Percentiles rank a stretch among this genome's conserved stretches.
Evolutionary conservation across 2,113 vertebrate species (phyloP).

Genomic region (Felis catus): F.catus_Fca126_mat1.0 CM031418.1:66454501-66455000

Average conservation of each 20-base stretch:
- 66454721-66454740: not conserved
- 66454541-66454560: not conserved
- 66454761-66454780: not conserved
- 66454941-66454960: not conserved
- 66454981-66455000: not conserved
- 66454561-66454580: not conserved
- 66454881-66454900: not conserved
- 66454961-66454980: not conserved
- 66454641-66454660: not conserved
- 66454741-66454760: not conserved
- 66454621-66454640: not conserved
- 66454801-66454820: not conserved
- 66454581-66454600: not conserved
- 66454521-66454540: not conserved
- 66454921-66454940: not conserved
- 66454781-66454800: not conserved
- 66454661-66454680: not conserved
- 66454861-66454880: not conserved
- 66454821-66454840: not conserved
- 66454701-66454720: not conserved
- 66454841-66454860: not conserved
- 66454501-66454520: not conserved
- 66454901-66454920: not conserved
- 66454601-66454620: not conserved
- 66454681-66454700: not conserved